Evolutionary conservation across 1,140 invertebrate genomes (phyloP).

Genomic region (Thaumetopoea pityocampa): DNA sequence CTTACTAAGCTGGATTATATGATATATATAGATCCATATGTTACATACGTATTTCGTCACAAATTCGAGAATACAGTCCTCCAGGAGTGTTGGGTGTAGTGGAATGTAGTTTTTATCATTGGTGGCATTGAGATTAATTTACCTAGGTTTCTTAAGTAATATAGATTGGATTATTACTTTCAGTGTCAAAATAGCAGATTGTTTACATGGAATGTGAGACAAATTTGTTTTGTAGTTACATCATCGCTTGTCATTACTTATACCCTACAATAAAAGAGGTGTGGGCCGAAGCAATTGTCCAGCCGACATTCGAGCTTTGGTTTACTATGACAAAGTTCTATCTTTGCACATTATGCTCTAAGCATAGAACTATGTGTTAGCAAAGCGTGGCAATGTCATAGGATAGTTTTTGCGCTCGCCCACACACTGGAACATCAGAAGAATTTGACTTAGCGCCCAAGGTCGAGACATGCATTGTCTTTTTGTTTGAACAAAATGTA

Average conservation of each 20-base stretch:
- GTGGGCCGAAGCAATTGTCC: constrained; percentile 68
- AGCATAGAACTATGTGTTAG: constrained; percentile 43
- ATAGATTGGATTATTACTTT: too few relatives aligned
- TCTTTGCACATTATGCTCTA: constrained; percentile 7
- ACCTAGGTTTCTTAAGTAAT: too few relatives aligned
- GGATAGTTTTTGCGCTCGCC: constrained; percentile 72
- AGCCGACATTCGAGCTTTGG: constrained; percentile 47
- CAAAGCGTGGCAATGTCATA: constrained; percentile 60
- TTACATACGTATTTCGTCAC: too few relatives aligned
- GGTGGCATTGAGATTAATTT: too few relatives aligned
- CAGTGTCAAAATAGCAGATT: too few relatives aligned
- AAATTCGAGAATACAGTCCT: too few relatives aligned
- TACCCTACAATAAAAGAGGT: constrained; percentile 34
- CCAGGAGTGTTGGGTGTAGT: too few relatives aligned
- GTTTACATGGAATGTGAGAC: constrained; percentile 11
- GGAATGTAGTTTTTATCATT: too few relatives aligned
- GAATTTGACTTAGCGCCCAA: constrained; percentile 67
- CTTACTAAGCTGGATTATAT: too few relatives aligned
- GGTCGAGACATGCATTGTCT: constrained; percentile 61
- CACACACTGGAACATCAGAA: constrained; percentile 59
- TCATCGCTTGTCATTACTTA: constrained; percentile 38
- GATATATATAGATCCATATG: too few relatives aligned
- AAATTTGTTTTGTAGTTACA: constrained; percentile 19
- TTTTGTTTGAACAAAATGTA: constrained; percentile 44
- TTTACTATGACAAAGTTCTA: constrained; percentile 49